phyloP scores from a whole-genome alignment of 2,113 vertebrate species.

The Podocnemis expansa region DNA sequence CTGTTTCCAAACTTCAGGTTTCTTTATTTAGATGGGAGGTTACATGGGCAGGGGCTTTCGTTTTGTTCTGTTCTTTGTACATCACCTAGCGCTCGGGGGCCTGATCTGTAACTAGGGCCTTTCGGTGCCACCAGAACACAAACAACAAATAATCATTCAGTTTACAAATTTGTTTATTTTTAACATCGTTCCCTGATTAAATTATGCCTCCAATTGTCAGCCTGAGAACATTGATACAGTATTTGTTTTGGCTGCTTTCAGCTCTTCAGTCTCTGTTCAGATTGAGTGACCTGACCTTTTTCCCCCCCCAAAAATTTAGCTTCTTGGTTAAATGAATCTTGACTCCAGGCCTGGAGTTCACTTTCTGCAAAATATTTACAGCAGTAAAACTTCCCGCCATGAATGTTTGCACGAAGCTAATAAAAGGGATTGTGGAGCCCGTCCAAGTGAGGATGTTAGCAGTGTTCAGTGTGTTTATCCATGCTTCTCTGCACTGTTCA shows the following conservation, averaged over 20 bases:
- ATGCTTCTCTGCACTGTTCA: background rate
- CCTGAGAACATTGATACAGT: constrained; percentile 47
- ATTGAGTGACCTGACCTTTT: constrained; percentile 35
- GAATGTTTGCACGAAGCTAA: constrained; percentile 5
- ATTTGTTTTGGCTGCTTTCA: constrained; percentile 51
- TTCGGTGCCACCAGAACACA: background rate
- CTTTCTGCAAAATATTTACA: background rate
- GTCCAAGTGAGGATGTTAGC: background rate
- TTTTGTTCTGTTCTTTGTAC: background rate
- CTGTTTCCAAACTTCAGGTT: background rate
- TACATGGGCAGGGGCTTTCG: background rate
- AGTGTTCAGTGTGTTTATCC: background rate
- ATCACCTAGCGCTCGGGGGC: background rate
- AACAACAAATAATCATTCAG: background rate
- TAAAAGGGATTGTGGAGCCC: background rate
- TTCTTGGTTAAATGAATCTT: constrained; percentile 47
- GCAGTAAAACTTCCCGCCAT: constrained; percentile 44
- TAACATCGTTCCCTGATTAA: constrained; percentile 2
- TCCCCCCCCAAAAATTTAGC: constrained; percentile 53
- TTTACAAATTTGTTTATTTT: background rate
- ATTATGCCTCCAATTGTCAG: constrained; percentile 35
- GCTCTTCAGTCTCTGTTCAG: constrained; percentile 54
- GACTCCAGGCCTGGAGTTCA: constrained; percentile 46
- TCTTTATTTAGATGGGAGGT: background rate
- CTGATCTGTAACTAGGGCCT: background rate